These are phyloP conservation scores for Sebastes trivittatus DNA, from an alignment of 2,797 vertebrate genomes.

Conservation along the genomic window DNA sequence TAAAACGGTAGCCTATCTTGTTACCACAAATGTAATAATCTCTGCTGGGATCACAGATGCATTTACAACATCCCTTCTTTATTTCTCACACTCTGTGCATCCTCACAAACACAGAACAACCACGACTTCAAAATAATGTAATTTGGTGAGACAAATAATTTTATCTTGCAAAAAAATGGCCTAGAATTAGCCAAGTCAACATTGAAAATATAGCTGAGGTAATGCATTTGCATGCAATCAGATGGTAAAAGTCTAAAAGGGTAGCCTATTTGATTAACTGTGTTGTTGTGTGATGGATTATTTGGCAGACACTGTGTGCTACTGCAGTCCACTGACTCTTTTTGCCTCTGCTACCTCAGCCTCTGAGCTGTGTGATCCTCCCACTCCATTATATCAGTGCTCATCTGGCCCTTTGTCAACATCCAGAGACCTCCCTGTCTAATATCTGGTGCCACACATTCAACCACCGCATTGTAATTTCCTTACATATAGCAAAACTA, in stretches of 20 bases:
- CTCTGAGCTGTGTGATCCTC: slow-evolving; percentile 54
- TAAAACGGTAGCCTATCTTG: background rate
- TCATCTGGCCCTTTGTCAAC: slow-evolving; percentile 49
- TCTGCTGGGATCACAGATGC: background rate
- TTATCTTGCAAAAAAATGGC: background rate
- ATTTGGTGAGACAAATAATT: background rate
- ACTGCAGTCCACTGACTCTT: slow-evolving; percentile 24
- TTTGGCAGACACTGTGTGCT: slow-evolving; percentile 8
- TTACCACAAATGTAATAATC: slow-evolving; percentile 3
- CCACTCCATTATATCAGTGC: slow-evolving; percentile 53
- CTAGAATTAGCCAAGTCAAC: background rate
- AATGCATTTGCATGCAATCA: slow-evolving; percentile 25
- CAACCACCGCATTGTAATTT: background rate
- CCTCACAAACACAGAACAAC: background rate
- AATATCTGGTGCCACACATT: slow-evolving; percentile 12
- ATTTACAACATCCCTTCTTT: background rate
- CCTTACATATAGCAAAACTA: background rate
- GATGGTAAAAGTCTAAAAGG: background rate
- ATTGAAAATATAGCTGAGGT: background rate
- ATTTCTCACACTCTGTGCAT: background rate
- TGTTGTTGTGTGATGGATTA: slow-evolving; percentile 19
- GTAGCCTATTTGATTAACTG: slow-evolving; percentile 16
- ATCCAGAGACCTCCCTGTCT: slow-evolving; percentile 12
- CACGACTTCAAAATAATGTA: background rate
- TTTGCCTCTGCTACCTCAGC: slow-evolving; percentile 12